Conservation (phyloP, 2,797 vertebrate genomes). For the Discoglossus pictus region DNA sequence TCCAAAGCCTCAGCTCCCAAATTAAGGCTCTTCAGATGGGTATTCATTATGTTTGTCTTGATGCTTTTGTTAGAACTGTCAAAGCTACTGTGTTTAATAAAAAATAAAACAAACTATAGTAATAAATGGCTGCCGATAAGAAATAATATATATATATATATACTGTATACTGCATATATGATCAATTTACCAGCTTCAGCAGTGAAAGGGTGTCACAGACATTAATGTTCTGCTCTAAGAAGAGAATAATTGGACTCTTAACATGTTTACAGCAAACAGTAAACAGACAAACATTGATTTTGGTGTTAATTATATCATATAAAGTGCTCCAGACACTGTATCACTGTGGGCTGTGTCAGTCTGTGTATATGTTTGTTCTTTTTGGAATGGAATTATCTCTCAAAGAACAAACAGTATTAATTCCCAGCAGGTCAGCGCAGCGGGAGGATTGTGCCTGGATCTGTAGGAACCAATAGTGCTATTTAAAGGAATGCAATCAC, state of each 20-base stretch:
- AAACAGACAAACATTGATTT: conserved; percentile 25
- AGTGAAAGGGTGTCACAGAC: background rate
- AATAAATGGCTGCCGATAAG: background rate
- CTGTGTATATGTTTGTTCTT: conserved; percentile 7
- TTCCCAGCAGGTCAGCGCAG: conserved; percentile 2
- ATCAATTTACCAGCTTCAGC: background rate
- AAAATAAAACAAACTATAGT: conserved; percentile 17
- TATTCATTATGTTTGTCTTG: conserved; percentile 16
- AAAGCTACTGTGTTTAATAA: conserved; percentile 4
- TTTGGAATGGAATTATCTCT: conserved; percentile 1
- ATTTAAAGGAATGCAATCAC: too few species aligned
- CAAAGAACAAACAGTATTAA: conserved; percentile 9
- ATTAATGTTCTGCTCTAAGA: conserved; percentile 4
- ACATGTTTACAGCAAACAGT: conserved; percentile 21
- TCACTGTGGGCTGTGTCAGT: background rate
- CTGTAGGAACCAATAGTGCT: too few species aligned
- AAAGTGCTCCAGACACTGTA: conserved; percentile 2
- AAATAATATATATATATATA: background rate
- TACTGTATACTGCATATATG: too few species aligned
- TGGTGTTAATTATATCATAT: conserved; percentile 22
- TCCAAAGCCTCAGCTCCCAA: background rate
- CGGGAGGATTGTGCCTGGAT: too few species aligned
- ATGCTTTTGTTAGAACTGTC: background rate
- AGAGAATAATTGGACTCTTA: conserved; percentile 17
- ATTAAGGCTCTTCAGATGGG: conserved; percentile 9